A percentile compares a stretch with the other conserved stretches of the same genome.
phyloP scores from a whole-genome alignment of 2,888 invertebrate genomes.

The Sicus ferrugineus region DNA sequence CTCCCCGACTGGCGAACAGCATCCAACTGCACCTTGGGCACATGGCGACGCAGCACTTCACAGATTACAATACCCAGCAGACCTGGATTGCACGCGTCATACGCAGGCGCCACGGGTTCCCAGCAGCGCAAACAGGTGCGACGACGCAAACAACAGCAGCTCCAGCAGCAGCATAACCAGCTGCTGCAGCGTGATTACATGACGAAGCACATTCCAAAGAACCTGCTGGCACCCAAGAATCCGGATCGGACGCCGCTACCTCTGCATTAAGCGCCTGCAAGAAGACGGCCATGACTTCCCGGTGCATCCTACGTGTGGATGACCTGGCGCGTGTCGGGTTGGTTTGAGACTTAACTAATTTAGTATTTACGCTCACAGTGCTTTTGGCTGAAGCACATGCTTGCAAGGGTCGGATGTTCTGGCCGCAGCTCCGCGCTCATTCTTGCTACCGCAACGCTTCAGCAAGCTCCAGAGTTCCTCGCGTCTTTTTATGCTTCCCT shows the following conservation, averaged over 20 bases:
- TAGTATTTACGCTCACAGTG: too few relatives aligned
- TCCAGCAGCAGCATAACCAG: conserved; percentile 45
- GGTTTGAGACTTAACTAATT: too few relatives aligned
- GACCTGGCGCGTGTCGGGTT: too few relatives aligned
- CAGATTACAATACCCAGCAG: conserved; percentile 39
- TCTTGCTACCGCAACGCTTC: too few relatives aligned
- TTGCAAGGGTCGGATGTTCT: too few relatives aligned
- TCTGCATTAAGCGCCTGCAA: conserved; percentile 50
- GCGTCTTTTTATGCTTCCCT: too few relatives aligned
- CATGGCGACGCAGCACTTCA: conserved; percentile 51
- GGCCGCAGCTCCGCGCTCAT: too few relatives aligned
- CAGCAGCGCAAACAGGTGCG: conserved; percentile 45
- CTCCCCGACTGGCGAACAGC: conserved; percentile 76
- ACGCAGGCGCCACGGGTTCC: conserved; percentile 27
- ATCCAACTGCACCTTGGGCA: conserved; percentile 71
- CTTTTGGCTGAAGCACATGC: too few relatives aligned
- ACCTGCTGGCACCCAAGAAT: conserved; percentile 57
- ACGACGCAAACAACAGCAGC: conserved; percentile 41
- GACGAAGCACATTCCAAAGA: conserved; percentile 62
- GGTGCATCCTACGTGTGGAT: too few relatives aligned
- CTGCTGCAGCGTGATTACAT: conserved; percentile 56
- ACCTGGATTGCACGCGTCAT: neutral
- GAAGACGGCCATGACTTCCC: too few relatives aligned
- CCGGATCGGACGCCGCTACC: conserved; percentile 64
- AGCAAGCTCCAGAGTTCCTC: too few relatives aligned